Percentiles rank a stretch among this genome's conserved stretches.
Evolutionary conservation across 2,888 invertebrate genomes (phyloP).

Genomic region (Syritta pipiens): DNA sequence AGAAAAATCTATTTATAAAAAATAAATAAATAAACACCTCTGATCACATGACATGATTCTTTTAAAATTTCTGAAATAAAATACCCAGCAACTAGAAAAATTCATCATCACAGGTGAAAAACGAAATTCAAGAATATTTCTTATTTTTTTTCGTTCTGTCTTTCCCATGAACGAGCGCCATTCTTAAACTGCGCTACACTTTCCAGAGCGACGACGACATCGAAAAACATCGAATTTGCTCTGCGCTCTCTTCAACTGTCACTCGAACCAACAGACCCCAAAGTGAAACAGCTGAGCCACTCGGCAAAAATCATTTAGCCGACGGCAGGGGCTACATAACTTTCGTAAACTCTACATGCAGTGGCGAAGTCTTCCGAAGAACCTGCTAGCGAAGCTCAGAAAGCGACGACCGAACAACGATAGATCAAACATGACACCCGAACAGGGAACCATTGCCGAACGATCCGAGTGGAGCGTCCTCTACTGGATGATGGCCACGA

Average conservation of each 20-base stretch:
- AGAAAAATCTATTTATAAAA: background rate
- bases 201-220: background rate
- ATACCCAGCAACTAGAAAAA: background rate
- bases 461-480: slow-evolving; percentile 73
- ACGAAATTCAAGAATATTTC: too few species aligned
- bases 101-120: too few species aligned
- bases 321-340: too few species aligned
- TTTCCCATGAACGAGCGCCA: background rate
- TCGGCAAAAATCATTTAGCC: too few species aligned
- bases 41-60: background rate
- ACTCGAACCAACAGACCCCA: too few species aligned
- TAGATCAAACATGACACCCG: slow-evolving; percentile 30
- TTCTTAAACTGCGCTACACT: background rate
- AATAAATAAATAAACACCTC: background rate
- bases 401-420: slow-evolving; percentile 28
- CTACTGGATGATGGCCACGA: slow-evolving; percentile 77
- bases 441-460: slow-evolving; percentile 18
- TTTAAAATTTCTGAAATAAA: background rate
- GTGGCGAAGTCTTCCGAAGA: slow-evolving; percentile 35
- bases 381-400: slow-evolving; percentile 17
- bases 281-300: slow-evolving; percentile 31
- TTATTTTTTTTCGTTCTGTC: too few species aligned
- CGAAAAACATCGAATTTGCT: slow-evolving; percentile 9
- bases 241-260: background rate
- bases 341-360: slow-evolving; percentile 10